A percentile compares a stretch with the other conserved stretches of the same genome.
Conservation (phyloP, 2,888 invertebrate genomes). For the Dusona sp. region DNA sequence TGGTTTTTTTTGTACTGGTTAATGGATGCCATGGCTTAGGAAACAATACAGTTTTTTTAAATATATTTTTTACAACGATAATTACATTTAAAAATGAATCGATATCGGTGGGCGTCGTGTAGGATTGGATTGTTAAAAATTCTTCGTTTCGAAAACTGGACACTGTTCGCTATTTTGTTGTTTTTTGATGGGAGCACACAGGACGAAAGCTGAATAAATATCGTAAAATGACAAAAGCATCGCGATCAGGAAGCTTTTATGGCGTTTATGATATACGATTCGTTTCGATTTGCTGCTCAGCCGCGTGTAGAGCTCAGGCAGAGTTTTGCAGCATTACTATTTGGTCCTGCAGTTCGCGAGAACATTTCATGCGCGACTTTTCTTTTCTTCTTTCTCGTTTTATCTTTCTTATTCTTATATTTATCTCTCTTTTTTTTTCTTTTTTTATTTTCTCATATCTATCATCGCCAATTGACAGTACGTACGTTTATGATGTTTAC, state of each 20-base stretch:
- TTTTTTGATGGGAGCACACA: not conserved
- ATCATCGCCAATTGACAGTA: constrained; percentile 19
- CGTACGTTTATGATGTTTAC: constrained; percentile 4
- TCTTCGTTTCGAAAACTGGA: constrained; percentile 18
- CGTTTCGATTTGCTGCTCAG: constrained; percentile 40
- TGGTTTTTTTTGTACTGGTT: not conserved
- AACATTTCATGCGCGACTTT: constrained; percentile 8
- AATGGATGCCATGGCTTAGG: not conserved
- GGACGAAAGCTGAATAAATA: constrained; percentile 65
- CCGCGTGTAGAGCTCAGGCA: constrained; percentile 50
- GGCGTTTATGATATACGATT: constrained; percentile 76
- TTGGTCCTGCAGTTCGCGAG: constrained; percentile 70
- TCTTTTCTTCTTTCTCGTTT: constrained; percentile 19
- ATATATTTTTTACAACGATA: not conserved
- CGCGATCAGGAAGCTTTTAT: constrained; percentile 3
- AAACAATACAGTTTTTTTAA: not conserved
- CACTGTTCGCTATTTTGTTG: not conserved
- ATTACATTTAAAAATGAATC: constrained; percentile 18
- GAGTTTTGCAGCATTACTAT: constrained; percentile 71
- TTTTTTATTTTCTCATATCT: constrained; percentile 3
- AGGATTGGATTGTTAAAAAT: not conserved
- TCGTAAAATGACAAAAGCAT: constrained; percentile 73
- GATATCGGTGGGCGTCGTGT: not conserved
- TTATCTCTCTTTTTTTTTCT: constrained; percentile 11
- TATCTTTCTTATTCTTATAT: constrained; percentile 11